Base-by-base conservation (phyloP, 2,113 vertebrate genomes). In the Orientallactaga bullata region DNA sequence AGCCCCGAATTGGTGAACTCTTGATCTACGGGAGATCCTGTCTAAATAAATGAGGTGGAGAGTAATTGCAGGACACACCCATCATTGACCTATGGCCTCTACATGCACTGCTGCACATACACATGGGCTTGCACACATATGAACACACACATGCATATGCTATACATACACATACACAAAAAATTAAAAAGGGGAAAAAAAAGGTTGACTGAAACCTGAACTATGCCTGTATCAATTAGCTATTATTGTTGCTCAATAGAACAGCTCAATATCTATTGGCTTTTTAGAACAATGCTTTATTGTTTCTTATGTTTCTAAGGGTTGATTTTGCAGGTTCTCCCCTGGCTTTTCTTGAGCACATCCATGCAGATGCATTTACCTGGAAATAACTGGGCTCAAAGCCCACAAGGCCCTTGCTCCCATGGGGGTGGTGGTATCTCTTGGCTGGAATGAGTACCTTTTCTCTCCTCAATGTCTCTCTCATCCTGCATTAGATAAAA, bases 391-490 rank as follows among this genome's bases (percentile, higher is more conserved):
- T 15, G 18, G 74, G 26, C 24, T 71, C 35, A 2, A 55, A 80
- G 17, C 55, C 60, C 13, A 47, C 20, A 15, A n/a, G 7, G 12
- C 26, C 13, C 20, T 85, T 37, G 4, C 7, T 32, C 30, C 5
- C 12, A 47, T 32, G 7, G 55, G 66, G 8, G 39, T 18, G 24
- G 21, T 78, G n/a, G 21, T 79, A 2, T 30, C 55, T 80, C 1
- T 28, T 81, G 79, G 24, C 24, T 73, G 30, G n/a, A 37, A 37
- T 71, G 6, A 16, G 51, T 51, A 15, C 7, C 87, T 88, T 0
- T 0, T 1, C 55, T 74, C 26, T 81, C 30, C 4, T 66, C 42
- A 4, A 0, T 3, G 11, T 5, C n/a, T 4, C 42, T 73, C 13
- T 73, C 1, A 20, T 23, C 16, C 15, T 71, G 35, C 3, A 26